Base-by-base conservation (phyloP, 2,888 invertebrate genomes). In the Tuberolachnus salignus region DNA sequence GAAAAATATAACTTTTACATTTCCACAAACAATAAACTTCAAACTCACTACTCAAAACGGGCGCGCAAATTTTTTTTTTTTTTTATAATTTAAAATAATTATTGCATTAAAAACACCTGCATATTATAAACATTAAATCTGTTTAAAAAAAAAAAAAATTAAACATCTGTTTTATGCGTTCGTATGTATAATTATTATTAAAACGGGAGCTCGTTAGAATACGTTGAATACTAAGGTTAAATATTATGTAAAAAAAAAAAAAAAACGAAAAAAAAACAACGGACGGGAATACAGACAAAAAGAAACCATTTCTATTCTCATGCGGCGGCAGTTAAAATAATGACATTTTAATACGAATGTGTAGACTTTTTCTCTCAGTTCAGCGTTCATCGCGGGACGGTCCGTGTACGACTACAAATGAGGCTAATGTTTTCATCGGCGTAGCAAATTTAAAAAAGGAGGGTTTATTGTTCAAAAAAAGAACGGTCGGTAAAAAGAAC, bases 311-410 rank as follows among this genome's bases (percentile, higher is more conserved):
- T 66, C 46, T 66, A 75, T 66, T 64, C 73, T 73, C 53, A 34
- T 34, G 6, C 34, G 6, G 6, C 6, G 3, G 6, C 16, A 8
- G 42, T 73, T 66, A 55, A 66, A 75, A 75, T 75, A 75, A 75
- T 75, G 55, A 64, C 74, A 46, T 75, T 75, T 55, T 75, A 75
- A 66, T 75, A 75, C 34, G 34, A 34, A 34, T 19, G 46, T 66
- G 21, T 51, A 66, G n/a, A 75, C 26, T 55, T 66, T 75, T 75
- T 73, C 49, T 4, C 49, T 55, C 66, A 14, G 46, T 6, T 3
- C 34, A 34, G 3, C 26, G 46, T 75, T 66, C 53, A 21, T 21
- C 53, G 16, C 21, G n/a, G 55, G 51, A 73, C 19, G n/a, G n/a
- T n/a, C 53, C 10, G 53, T 8, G 11, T 69, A 19, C 19, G 42